A percentile compares a stretch with the other conserved stretches of the same genome.
Conservation (phyloP, 2,888 invertebrate species). For the Drosophila sordidula region DNA sequence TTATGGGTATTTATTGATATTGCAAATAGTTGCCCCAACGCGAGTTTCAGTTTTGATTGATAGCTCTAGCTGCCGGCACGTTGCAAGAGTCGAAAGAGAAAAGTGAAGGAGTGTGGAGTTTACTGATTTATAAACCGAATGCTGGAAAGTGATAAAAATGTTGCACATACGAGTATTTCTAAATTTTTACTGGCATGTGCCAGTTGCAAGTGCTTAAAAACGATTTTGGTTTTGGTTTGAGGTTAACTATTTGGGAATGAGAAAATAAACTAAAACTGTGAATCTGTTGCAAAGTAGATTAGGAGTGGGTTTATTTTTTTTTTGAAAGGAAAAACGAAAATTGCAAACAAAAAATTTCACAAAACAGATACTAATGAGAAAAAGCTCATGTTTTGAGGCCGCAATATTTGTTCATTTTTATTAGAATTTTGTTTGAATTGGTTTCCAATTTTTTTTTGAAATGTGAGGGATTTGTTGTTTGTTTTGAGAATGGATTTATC, state of each 20-base stretch:
- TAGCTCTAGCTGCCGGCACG: conserved; percentile 39
- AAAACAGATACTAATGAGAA: neutral
- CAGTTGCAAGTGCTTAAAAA: conserved; percentile 22
- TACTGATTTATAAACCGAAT: conserved; percentile 43
- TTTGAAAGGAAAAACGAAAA: neutral
- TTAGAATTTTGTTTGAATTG: neutral
- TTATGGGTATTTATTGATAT: conserved; percentile 79
- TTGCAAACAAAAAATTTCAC: neutral
- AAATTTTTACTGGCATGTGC: neutral
- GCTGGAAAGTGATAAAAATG: conserved; percentile 40
- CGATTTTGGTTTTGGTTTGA: conserved; percentile 4
- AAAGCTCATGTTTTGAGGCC: too few species aligned
- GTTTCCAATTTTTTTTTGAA: neutral
- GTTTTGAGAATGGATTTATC: too few species aligned
- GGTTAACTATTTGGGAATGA: conserved; percentile 3
- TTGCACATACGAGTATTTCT: conserved; percentile 12
- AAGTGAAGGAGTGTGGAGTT: conserved; percentile 21
- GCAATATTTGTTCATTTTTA: neutral
- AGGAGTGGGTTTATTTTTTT: neutral
- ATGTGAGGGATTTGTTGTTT: too few species aligned
- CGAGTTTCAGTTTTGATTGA: conserved; percentile 67
- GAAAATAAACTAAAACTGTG: neutral
- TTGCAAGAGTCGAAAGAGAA: too few species aligned
- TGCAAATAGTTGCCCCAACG: conserved; percentile 59
- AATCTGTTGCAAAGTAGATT: neutral